These are phyloP conservation scores for Eupithecia subumbrata DNA, from an alignment of 2,888 invertebrate genomes.

Conservation along the genomic window DNA sequence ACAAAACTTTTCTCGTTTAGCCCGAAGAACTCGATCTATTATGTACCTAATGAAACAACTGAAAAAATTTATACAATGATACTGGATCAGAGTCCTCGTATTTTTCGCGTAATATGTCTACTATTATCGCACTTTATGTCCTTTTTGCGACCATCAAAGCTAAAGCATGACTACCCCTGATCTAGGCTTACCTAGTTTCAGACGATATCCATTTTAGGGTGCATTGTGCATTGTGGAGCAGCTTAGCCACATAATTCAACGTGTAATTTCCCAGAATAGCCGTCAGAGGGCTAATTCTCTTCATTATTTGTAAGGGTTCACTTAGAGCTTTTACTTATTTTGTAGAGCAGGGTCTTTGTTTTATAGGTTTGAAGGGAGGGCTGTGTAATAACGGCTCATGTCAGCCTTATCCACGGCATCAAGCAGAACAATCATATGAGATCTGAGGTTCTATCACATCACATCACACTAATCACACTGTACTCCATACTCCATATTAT, in stretches of 20 bases:
- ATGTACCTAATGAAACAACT: no score
- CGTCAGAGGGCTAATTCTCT: conserved; percentile 23
- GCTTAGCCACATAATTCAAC: conserved; percentile 31
- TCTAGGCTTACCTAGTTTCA: conserved; percentile 28
- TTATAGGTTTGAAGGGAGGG: not conserved
- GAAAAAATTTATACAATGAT: not conserved
- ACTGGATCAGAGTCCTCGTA: not conserved
- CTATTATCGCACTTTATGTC: not conserved
- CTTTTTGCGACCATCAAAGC: not conserved
- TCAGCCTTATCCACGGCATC: not conserved
- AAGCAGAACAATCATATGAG: not conserved
- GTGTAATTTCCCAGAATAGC: conserved; percentile 25
- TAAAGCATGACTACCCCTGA: conserved; percentile 16
- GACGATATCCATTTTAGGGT: conserved; percentile 29
- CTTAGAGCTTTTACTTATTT: conserved; percentile 11
- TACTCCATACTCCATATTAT: no score
- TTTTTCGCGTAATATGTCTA: not conserved
- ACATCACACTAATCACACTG: no score
- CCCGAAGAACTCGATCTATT: not conserved
- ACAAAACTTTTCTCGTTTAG: not conserved
- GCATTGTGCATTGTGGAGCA: no score
- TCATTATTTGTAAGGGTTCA: conserved; percentile 19
- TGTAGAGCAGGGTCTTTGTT: conserved; percentile 10
- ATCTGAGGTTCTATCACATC: not conserved
- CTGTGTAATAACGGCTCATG: not conserved